Base-by-base conservation (phyloP, 2,113 vertebrate species). In the Hippoglossus stenolepis region DNA sequence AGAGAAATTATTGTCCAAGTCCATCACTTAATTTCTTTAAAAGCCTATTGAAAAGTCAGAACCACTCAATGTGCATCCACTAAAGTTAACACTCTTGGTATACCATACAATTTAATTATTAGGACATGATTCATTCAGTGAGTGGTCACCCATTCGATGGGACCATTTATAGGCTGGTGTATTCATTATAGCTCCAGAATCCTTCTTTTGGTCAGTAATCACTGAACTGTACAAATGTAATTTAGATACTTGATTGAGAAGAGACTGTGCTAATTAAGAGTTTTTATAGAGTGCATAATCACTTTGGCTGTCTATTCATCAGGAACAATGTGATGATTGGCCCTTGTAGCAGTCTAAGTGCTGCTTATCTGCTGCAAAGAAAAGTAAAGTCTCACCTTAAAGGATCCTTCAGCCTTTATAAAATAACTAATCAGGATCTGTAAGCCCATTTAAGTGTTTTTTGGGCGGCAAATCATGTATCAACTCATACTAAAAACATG, bases 1-100 rank as follows among this genome's bases (percentile, higher is more conserved):
- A 95, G 94, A 96, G 94, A 93, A 98, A 96, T 96, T 95, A 97
- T 97, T 94, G 94, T 96, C 95, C 91, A 93, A 95, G 94, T 94
- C 95, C 93, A 89, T 94, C 91, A 94, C 94, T 96, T 97, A 97
- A 97, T 97, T 97, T 96, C 96, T 96, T 97, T 95, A 94, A 96
- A 96, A 94, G 95, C 94, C 95, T 96, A 96, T 96, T 96, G 96
- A 96, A 95, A 94, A 93, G 93, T 91, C 92, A 91, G 93, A 94
- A 88, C 85, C 61, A 87, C 77, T 93, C 85, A 85, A 92, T 95
- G 93, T 89, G 91, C 92, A 92, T 90, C 79, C 73, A 88, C 89
- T 87, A 93, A 90, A 92, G 87, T 87, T 93, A 93, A 92, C 81
- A 59, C 90, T 91, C 84, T 77, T 17, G 59, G 87, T 88, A 92